Evolutionary conservation across 2,797 vertebrate genomes (phyloP).

Genomic region (Decapterus maruadsi): DNA sequence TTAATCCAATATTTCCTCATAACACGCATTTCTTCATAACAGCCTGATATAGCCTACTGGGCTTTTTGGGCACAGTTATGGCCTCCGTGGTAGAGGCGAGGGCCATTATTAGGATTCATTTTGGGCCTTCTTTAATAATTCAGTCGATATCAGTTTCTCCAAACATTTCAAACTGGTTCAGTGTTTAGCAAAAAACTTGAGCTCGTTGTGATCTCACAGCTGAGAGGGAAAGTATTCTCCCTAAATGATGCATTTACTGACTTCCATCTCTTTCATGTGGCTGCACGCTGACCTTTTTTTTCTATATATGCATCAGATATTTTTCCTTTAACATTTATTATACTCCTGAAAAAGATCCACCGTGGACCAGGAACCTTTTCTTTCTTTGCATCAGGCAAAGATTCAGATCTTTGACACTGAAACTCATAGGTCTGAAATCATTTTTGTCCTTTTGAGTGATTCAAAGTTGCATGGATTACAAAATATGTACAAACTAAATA

Average conservation of each 20-base stretch:
- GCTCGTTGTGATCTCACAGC: conserved; percentile 47
- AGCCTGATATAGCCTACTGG: neutral
- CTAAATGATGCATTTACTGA: conserved; percentile 50
- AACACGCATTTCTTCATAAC: conserved; percentile 12
- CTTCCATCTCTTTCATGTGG: conserved; percentile 64
- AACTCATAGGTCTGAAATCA: neutral
- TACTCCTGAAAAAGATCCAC: conserved; percentile 12
- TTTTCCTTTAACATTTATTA: conserved; percentile 15
- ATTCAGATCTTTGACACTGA: conserved; percentile 3
- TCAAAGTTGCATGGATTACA: too few species aligned
- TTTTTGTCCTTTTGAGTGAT: too few species aligned
- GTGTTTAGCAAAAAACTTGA: conserved; percentile 46
- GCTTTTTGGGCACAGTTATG: neutral
- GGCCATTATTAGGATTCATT: conserved; percentile 42
- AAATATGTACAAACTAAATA: too few species aligned
- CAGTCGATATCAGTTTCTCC: conserved; percentile 34
- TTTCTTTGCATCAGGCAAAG: conserved; percentile 11
- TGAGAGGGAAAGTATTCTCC: conserved; percentile 17
- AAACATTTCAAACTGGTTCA: conserved; percentile 41
- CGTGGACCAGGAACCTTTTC: neutral
- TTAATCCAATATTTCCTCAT: conserved; percentile 2
- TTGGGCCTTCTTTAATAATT: conserved; percentile 60
- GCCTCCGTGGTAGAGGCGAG: conserved; percentile 12
- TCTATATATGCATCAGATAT: conserved; percentile 22
- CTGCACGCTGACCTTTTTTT: conserved; percentile 36